Evolutionary conservation across 2,797 vertebrate genomes (phyloP).

Genomic region (Hippocampus kuda): DNA sequence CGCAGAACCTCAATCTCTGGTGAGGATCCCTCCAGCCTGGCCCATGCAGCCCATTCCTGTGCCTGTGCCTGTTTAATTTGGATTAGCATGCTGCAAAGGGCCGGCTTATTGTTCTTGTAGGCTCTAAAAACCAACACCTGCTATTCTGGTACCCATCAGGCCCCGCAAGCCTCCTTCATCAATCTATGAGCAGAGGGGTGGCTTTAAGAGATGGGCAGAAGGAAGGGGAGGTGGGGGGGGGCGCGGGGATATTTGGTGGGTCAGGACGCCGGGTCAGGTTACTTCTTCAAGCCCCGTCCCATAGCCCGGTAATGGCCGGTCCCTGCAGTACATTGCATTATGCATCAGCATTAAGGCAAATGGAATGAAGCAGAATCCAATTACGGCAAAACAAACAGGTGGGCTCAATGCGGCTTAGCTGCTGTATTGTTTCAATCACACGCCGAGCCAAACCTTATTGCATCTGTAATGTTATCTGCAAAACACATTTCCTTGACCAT

Average conservation of each 20-base stretch:
- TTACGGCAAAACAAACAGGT: slow-evolving; percentile 68
- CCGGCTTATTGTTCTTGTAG: slow-evolving; percentile 49
- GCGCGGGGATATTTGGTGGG: not conserved
- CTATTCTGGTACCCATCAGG: slow-evolving; percentile 54
- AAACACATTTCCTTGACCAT: slow-evolving; percentile 58
- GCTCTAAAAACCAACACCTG: slow-evolving; percentile 56
- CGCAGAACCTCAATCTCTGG: slow-evolving; percentile 23
- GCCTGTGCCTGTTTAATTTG: slow-evolving; percentile 47
- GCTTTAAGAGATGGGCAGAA: slow-evolving; percentile 48
- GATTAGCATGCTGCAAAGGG: slow-evolving; percentile 67
- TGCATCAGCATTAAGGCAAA: slow-evolving; percentile 66
- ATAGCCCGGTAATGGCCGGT: slow-evolving; percentile 50
- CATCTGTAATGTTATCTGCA: slow-evolving; percentile 60
- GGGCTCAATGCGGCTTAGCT: slow-evolving; percentile 60
- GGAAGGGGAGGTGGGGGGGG: slow-evolving; percentile 5
- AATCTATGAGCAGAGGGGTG: slow-evolving; percentile 43
- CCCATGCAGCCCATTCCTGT: slow-evolving; percentile 22
- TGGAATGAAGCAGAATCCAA: slow-evolving; percentile 69
- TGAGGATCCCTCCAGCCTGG: slow-evolving; percentile 28
- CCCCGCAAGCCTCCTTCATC: slow-evolving; percentile 38
- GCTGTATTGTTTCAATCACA: slow-evolving; percentile 65
- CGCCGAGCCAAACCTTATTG: slow-evolving; percentile 45
- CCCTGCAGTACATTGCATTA: slow-evolving; percentile 59
- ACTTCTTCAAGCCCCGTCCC: slow-evolving; percentile 51
- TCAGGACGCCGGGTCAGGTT: slow-evolving; percentile 37